Conservation (phyloP, 2,888 invertebrate species). For the Thereva unica region DNA sequence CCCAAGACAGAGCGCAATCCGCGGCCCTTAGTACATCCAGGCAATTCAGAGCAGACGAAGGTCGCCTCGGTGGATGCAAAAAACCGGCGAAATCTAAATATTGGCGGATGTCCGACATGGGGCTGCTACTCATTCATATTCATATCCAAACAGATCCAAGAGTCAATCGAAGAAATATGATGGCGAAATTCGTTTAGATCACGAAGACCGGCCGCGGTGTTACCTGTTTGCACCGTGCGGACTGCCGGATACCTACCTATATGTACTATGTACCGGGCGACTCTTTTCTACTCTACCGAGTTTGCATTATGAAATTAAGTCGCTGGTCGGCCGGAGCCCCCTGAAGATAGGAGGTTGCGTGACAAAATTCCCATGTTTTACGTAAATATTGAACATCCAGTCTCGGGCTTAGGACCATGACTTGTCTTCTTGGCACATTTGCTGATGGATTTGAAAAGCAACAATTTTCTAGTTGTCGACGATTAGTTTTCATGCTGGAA, state of each 20-base stretch:
- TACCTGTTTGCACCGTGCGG: not conserved
- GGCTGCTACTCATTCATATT: slow-evolving; percentile 37
- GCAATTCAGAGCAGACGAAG: not conserved
- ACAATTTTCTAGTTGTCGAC: slow-evolving; percentile 24
- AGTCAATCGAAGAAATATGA: slow-evolving; percentile 37
- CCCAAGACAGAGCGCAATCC: not conserved
- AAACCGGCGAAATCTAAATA: slow-evolving; percentile 33
- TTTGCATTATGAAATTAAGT: slow-evolving; percentile 20
- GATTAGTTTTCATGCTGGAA: slow-evolving; percentile 8
- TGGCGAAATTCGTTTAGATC: slow-evolving; percentile 27
- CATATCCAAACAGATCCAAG: slow-evolving; percentile 28
- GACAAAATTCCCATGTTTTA: slow-evolving; percentile 41
- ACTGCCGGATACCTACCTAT: not conserved
- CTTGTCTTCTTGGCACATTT: slow-evolving; percentile 24
- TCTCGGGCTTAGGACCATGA: not conserved
- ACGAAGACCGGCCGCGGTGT: slow-evolving; percentile 9
- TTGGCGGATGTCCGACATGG: slow-evolving; percentile 30
- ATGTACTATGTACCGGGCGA: not conserved
- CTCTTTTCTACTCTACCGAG: not conserved
- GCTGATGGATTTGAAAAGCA: slow-evolving; percentile 18
- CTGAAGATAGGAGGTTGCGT: slow-evolving; percentile 39
- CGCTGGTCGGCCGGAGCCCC: slow-evolving; percentile 30
- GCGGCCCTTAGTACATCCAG: too few species aligned
- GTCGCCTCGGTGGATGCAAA: not conserved
- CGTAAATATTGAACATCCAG: slow-evolving; percentile 37